A percentile compares a stretch with the other conserved stretches of the same genome.
phyloP scores from a whole-genome alignment of 2,888 invertebrate species.

The Dioctria linearis region DNA sequence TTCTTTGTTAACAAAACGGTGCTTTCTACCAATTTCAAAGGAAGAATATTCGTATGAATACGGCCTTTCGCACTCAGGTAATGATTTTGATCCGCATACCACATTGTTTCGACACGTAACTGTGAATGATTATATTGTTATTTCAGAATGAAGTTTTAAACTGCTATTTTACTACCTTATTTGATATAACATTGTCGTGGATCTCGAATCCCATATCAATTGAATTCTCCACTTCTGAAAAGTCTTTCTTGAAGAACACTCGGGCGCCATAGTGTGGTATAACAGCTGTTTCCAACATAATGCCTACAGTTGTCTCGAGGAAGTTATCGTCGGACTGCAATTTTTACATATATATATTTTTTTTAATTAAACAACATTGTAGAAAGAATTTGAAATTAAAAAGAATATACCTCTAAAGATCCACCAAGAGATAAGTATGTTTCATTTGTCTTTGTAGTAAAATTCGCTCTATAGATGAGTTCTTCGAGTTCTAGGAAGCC shows the following conservation, averaged over 20 bases:
- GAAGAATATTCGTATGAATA: slow-evolving; percentile 67
- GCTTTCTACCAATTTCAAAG: slow-evolving; percentile 65
- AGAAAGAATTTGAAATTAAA: not conserved
- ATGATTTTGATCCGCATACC: slow-evolving; percentile 71
- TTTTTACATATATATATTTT: not conserved
- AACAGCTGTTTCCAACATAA: slow-evolving; percentile 77
- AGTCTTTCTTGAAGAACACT: slow-evolving; percentile 79
- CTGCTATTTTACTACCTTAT: slow-evolving; percentile 70
- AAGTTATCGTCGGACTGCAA: slow-evolving; percentile 77
- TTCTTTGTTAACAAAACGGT: slow-evolving; percentile 64
- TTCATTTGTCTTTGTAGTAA: slow-evolving; percentile 72
- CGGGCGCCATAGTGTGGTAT: slow-evolving; percentile 78
- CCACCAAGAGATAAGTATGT: slow-evolving; percentile 73
- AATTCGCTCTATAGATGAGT: slow-evolving; percentile 72
- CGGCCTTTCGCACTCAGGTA: slow-evolving; percentile 71
- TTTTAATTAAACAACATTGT: slow-evolving; percentile 5
- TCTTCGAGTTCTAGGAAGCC: slow-evolving; percentile 72
- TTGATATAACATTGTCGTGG: slow-evolving; percentile 73
- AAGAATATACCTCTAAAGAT: slow-evolving; percentile 72
- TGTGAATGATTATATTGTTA: slow-evolving; percentile 53
- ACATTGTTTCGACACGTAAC: slow-evolving; percentile 68
- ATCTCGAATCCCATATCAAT: slow-evolving; percentile 77
- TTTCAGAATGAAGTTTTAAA: not conserved
- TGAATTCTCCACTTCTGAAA: slow-evolving; percentile 76
- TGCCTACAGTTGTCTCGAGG: slow-evolving; percentile 75